Evolutionary conservation across 2,113 vertebrate species (phyloP).

Genomic region (Rutilus rutilus): DNA sequence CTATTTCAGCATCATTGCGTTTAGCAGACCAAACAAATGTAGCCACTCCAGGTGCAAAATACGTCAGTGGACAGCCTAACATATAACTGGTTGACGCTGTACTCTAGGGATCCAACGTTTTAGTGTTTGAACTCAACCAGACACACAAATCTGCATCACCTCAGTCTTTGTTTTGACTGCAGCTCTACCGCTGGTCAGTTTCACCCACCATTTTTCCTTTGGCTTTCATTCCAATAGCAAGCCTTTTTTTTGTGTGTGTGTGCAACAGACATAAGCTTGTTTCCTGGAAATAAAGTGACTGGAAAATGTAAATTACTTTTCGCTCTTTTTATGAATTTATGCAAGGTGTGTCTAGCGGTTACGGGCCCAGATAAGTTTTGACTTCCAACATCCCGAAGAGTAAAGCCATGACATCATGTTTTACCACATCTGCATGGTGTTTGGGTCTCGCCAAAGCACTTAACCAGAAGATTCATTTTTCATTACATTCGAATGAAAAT

Average conservation of each 20-base stretch:
- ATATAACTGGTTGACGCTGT: not conserved
- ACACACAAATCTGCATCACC: slow-evolving; percentile 37
- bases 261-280: slow-evolving; percentile 49
- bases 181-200: slow-evolving; percentile 35
- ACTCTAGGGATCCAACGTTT: not conserved
- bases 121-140: not conserved
- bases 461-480: slow-evolving; percentile 20
- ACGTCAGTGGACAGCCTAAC: not conserved
- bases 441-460: slow-evolving; percentile 24
- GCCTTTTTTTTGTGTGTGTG: slow-evolving; percentile 42
- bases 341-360: slow-evolving; percentile 36
- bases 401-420: slow-evolving; percentile 50
- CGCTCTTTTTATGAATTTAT: slow-evolving; percentile 50
- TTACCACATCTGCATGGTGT: slow-evolving; percentile 34
- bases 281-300: slow-evolving; percentile 33
- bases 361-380: slow-evolving; percentile 8
- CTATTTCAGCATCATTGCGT: not conserved
- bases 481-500: slow-evolving; percentile 9
- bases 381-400: slow-evolving; percentile 41
- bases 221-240: slow-evolving; percentile 36
- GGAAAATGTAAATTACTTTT: slow-evolving; percentile 45
- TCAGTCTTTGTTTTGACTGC: slow-evolving; percentile 38
- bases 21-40: slow-evolving; percentile 23
- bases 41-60: slow-evolving; percentile 28
- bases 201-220: slow-evolving; percentile 40